Evolutionary conservation across 2,888 invertebrate genomes (phyloP).

Genomic region (Drosophila macrothrix): DNA sequence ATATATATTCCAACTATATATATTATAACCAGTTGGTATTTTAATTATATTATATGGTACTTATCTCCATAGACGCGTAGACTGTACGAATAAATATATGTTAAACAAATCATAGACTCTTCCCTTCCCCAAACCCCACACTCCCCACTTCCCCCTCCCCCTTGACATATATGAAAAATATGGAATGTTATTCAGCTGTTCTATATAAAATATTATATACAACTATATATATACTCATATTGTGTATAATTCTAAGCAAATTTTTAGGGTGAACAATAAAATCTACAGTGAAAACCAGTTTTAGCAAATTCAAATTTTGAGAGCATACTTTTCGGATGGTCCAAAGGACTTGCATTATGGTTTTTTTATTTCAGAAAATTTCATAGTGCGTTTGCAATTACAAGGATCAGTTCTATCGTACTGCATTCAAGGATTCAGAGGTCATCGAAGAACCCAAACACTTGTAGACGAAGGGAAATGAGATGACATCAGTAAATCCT

Average conservation of each 20-base stretch:
- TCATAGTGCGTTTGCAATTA: neutral
- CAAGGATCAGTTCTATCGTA: neutral
- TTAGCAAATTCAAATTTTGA: neutral
- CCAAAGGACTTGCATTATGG: neutral
- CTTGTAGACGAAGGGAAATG: neutral
- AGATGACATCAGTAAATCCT: neutral
- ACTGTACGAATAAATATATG: conserved; percentile 37
- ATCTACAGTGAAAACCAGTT: conserved; percentile 5
- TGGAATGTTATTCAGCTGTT: conserved; percentile 46
- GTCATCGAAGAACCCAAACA: neutral
- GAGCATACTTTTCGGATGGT: neutral
- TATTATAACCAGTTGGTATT: conserved; percentile 46
- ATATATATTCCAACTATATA: conserved; percentile 33
- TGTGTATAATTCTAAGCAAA: conserved; percentile 1
- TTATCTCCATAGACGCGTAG: conserved; percentile 53
- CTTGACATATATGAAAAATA: conserved; percentile 4
- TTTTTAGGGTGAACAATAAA: conserved; percentile 6
- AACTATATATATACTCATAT: conserved; percentile 11
- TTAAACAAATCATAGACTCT: conserved; percentile 37
- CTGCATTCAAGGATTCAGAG: neutral
- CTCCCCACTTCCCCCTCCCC: neutral
- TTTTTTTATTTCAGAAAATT: neutral
- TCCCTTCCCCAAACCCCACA: conserved; percentile 1
- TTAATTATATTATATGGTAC: conserved; percentile 26
- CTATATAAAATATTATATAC: conserved; percentile 35